Percentiles rank a stretch among this genome's conserved stretches.
Evolutionary conservation across 2,797 vertebrate species (phyloP).

Genomic region (Rhinoraja longicauda): DNA sequence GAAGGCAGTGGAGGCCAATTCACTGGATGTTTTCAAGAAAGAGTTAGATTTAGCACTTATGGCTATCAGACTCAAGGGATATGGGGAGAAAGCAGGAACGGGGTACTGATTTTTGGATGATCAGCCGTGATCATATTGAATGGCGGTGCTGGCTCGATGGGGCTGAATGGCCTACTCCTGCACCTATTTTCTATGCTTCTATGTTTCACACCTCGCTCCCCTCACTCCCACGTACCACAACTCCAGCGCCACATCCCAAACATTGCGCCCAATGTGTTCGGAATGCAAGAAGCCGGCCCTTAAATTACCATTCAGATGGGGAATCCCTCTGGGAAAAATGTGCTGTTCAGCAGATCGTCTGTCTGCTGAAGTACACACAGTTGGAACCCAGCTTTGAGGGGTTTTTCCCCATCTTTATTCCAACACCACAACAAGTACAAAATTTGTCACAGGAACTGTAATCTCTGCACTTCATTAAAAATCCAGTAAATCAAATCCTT

Average conservation of each 20-base stretch:
- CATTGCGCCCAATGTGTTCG: too few relatives aligned
- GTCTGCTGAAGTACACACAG: neutral
- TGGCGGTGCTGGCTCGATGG: too few relatives aligned
- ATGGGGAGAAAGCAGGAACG: too few relatives aligned
- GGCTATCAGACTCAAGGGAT: too few relatives aligned
- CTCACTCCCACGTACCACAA: neutral
- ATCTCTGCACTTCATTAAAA: conserved; percentile 3
- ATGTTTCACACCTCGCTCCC: neutral
- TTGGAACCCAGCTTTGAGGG: neutral
- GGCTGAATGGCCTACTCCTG: too few relatives aligned
- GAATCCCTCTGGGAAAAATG: neutral
- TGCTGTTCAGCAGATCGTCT: neutral
- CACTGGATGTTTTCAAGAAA: too few relatives aligned
- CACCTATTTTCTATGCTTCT: too few relatives aligned
- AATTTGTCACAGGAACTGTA: neutral
- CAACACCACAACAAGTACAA: neutral
- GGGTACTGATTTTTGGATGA: too few relatives aligned
- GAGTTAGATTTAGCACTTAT: too few relatives aligned
- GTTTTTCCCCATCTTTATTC: neutral
- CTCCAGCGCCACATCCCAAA: neutral
- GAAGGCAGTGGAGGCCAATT: too few relatives aligned
- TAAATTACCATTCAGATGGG: neutral
- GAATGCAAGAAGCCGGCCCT: neutral
- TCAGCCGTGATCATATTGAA: too few relatives aligned
- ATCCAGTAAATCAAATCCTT: neutral